Evolutionary conservation across 2,797 vertebrate genomes (phyloP).

Genomic region (Trachops cirrhosus): DNA sequence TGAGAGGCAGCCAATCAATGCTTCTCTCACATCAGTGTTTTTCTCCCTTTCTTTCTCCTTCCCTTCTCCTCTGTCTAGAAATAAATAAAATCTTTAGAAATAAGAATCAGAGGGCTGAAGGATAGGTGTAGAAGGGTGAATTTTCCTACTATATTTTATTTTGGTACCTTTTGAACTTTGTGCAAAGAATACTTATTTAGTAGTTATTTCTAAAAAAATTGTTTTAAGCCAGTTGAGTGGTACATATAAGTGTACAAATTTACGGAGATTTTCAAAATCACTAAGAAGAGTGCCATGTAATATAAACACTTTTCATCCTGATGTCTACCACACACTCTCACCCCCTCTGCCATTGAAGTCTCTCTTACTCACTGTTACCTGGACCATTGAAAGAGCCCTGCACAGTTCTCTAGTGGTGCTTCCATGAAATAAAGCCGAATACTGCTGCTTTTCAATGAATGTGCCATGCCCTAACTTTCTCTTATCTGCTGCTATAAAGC

Average conservation of each 20-base stretch:
- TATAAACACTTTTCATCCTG: background rate
- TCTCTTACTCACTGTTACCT: background rate
- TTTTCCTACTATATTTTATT: background rate
- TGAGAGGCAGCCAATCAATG: no score
- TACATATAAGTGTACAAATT: background rate
- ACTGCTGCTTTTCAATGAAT: background rate
- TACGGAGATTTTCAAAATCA: background rate
- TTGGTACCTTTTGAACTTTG: background rate
- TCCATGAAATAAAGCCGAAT: background rate
- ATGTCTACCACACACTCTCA: background rate
- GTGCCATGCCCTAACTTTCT: background rate
- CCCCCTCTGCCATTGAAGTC: background rate
- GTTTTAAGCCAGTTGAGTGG: background rate
- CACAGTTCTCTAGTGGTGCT: background rate
- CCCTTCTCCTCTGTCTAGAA: no score
- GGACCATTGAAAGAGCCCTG: background rate
- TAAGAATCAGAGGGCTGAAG: background rate
- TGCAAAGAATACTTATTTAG: background rate
- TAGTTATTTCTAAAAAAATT: background rate
- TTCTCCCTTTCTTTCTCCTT: no score
- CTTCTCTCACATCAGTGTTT: no score
- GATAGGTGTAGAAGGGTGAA: background rate
- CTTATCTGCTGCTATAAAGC: background rate
- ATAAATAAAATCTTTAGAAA: no score
- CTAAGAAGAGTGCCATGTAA: background rate